A percentile compares a stretch with the other conserved stretches of the same genome.
Conservation (phyloP, 2,113 vertebrate genomes). For the Seriola dumerili region DNA sequence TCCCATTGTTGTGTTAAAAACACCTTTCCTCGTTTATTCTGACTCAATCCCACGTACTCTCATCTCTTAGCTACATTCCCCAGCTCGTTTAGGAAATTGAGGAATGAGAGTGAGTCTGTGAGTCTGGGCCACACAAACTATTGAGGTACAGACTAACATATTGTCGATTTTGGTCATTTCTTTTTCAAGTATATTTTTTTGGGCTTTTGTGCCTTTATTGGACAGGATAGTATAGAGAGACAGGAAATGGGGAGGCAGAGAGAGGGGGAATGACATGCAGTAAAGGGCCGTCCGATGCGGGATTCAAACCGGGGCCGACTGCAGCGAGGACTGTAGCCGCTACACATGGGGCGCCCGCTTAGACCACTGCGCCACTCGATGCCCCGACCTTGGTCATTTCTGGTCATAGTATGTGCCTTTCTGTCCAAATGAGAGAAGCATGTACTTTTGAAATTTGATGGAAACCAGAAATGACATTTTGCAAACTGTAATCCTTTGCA, state of each 20-base stretch:
- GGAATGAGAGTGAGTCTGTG: too few species aligned
- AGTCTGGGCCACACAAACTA: neutral
- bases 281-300: too few species aligned
- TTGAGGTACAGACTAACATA: neutral
- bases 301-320: too few species aligned
- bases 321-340: too few species aligned
- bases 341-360: too few species aligned
- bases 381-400: neutral
- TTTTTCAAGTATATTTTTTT: too few species aligned
- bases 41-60: neutral
- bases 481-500: neutral
- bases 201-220: too few species aligned
- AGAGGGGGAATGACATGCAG: too few species aligned
- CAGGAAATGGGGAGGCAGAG: too few species aligned
- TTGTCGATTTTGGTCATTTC: neutral
- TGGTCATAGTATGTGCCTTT: neutral
- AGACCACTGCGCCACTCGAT: too few species aligned
- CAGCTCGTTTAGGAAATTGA: neutral
- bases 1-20: neutral
- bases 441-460: neutral
- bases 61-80: neutral
- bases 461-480: constrained; percentile 1
- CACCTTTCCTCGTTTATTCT: neutral
- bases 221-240: too few species aligned
- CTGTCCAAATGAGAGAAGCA: neutral